Evolutionary conservation across 30 jellyfish, hydroid and myxozoan genomes (phyloP).

Genomic region (Mastigias papua): DNA sequence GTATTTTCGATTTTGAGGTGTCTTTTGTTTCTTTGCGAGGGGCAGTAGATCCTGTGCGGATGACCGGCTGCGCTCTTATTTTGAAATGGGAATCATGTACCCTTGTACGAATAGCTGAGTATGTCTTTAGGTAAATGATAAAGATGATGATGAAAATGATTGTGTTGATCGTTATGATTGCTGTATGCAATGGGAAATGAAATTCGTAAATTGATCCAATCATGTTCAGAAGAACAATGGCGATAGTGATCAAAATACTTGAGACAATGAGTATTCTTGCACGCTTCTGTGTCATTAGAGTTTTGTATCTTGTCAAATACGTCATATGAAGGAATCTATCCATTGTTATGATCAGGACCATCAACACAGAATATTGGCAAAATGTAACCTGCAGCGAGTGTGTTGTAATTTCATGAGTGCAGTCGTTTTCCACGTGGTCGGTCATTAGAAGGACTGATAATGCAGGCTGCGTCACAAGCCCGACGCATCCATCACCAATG

Average conservation of each 20-base stretch:
- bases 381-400: slow-evolving; percentile 61
- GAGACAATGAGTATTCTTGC: slow-evolving; percentile 16
- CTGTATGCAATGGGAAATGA: slow-evolving; percentile 64
- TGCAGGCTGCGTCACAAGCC: slow-evolving; percentile 36
- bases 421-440: not conserved
- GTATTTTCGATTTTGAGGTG: slow-evolving; percentile 21
- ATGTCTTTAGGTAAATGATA: slow-evolving; percentile 43
- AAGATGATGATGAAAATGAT: slow-evolving; percentile 29
- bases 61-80: slow-evolving; percentile 12
- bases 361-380: slow-evolving; percentile 63
- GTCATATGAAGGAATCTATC: slow-evolving; percentile 67
- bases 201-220: slow-evolving; percentile 30
- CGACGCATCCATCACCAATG: slow-evolving; percentile 61
- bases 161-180: slow-evolving; percentile 32
- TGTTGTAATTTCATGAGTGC: slow-evolving; percentile 36
- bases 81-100: slow-evolving; percentile 25
- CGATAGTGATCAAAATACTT: not conserved
- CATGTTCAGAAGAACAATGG: slow-evolving; percentile 19
- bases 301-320: slow-evolving; percentile 56
- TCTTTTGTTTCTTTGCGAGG: not conserved
- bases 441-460: slow-evolving; percentile 34
- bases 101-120: slow-evolving; percentile 48
- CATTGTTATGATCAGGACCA: slow-evolving; percentile 69
- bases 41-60: not conserved
- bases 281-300: slow-evolving; percentile 50